Percentiles rank a stretch among this genome's conserved stretches.
These are phyloP conservation scores for Hyaena hyaena DNA, from an alignment of 2,113 vertebrate genomes.

Conservation along the genomic window DNA sequence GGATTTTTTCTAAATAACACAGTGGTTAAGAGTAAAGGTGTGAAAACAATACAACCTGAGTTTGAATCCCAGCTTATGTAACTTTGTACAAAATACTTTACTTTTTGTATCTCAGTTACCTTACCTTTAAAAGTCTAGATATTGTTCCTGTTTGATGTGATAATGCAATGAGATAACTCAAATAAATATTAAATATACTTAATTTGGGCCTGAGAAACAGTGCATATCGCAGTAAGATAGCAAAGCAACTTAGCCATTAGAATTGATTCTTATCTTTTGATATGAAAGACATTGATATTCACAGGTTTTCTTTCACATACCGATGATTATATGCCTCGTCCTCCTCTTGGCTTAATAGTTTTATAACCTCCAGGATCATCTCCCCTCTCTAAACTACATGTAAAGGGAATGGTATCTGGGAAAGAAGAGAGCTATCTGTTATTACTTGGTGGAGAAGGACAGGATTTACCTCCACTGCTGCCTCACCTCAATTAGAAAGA, in stretches of 20 bases:
- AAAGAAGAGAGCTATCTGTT: neutral
- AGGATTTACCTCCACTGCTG: neutral
- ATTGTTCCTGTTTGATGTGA: neutral
- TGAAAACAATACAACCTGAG: neutral
- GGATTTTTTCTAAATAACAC: neutral
- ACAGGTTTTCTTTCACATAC: neutral
- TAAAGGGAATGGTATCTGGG: neutral
- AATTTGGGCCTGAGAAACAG: neutral
- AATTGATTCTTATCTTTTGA: neutral
- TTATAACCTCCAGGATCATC: neutral
- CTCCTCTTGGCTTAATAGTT: neutral
- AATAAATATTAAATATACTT: neutral
- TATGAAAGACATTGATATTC: neutral
- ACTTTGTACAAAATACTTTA: neutral
- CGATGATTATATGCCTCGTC: neutral
- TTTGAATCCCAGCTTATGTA: neutral
- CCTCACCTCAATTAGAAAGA: neutral
- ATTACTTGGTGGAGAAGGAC: neutral
- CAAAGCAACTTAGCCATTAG: neutral
- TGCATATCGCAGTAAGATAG: neutral
- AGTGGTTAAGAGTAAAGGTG: neutral
- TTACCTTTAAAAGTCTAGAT: slow-evolving; percentile 47
- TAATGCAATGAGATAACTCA: neutral
- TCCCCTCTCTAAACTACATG: neutral
- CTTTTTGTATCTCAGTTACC: neutral